These are phyloP conservation scores for Nothura maculosa DNA, from an alignment of 2,797 vertebrate species.

Conservation along the genomic window DNA sequence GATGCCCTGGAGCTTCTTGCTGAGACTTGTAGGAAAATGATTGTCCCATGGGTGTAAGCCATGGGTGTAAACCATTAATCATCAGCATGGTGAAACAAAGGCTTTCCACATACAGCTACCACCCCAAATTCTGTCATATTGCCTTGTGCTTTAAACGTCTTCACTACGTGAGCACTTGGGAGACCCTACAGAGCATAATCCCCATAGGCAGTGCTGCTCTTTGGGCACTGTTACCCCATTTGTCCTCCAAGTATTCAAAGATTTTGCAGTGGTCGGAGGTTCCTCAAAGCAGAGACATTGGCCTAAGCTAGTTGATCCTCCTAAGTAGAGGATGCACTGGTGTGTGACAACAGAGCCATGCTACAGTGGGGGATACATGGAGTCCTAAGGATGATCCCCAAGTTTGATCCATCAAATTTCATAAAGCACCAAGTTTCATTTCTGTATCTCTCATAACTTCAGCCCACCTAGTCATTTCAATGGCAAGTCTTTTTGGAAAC, in stretches of 20 bases:
- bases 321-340: neutral
- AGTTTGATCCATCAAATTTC: neutral
- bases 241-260: neutral
- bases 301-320: neutral
- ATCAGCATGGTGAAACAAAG: slow-evolving; percentile 11
- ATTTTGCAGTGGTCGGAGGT: neutral
- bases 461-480: neutral
- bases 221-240: neutral
- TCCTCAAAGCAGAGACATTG: neutral
- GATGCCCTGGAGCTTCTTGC: slow-evolving; percentile 51
- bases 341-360: neutral
- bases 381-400: neutral
- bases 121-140: neutral
- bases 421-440: neutral
- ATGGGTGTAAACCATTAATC: slow-evolving; percentile 48
- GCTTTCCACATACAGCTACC: slow-evolving; percentile 23
- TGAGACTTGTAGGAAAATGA: slow-evolving; percentile 52
- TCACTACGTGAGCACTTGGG: neutral
- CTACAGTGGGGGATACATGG: neutral
- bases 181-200: neutral
- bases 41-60: slow-evolving; percentile 37
- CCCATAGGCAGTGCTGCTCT: neutral
- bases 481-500: neutral
- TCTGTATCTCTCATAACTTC: neutral
- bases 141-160: neutral